Percentiles rank a stretch among this genome's conserved stretches.
phyloP scores from a whole-genome alignment of 2,888 invertebrate genomes.

The Drosophila mimica region DNA sequence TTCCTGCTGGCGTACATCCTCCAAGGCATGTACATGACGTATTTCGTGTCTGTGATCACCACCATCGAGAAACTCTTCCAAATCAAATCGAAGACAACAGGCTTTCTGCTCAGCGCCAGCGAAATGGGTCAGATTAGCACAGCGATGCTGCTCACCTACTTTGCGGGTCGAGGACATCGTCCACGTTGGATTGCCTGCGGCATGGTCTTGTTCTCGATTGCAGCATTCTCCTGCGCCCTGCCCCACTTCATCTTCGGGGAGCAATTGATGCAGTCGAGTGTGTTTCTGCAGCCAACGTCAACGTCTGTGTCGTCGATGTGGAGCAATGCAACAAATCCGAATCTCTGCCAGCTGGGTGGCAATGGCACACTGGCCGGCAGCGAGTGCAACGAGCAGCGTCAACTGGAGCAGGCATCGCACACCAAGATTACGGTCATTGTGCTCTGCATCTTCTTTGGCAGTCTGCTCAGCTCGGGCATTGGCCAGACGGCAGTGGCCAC shows the following conservation, averaged over 20 bases:
- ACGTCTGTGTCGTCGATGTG: constrained; percentile 27
- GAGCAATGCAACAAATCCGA: constrained; percentile 65
- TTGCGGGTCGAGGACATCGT: constrained; percentile 95
- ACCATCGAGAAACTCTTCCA: constrained; percentile 96
- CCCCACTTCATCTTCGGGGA: constrained; percentile 95
- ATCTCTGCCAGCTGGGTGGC: constrained; percentile 74
- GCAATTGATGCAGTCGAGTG: constrained; percentile 86
- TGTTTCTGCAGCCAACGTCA: constrained; percentile 67
- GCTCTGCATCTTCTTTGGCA: constrained; percentile 94
- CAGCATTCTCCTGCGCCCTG: constrained; percentile 93
- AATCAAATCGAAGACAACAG: constrained; percentile 96
- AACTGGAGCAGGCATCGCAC: constrained; percentile 89
- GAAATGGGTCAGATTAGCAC: constrained; percentile 97
- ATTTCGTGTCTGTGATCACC: constrained; percentile 96
- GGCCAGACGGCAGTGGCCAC: constrained; percentile 97
- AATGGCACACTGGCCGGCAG: constrained; percentile 62
- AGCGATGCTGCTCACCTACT: constrained; percentile 93
- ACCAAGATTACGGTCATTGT: constrained; percentile 92
- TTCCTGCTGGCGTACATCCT: constrained; percentile 95
- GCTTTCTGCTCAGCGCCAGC: constrained; percentile 94
- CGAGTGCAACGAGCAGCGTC: constrained; percentile 88
- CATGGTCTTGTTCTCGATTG: constrained; percentile 94
- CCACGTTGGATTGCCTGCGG: constrained; percentile 97
- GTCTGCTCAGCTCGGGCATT: constrained; percentile 94
- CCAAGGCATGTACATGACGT: constrained; percentile 96